Conservation (phyloP, 1,140 invertebrate species). For the Trypoxylus dichotomus region DNA sequence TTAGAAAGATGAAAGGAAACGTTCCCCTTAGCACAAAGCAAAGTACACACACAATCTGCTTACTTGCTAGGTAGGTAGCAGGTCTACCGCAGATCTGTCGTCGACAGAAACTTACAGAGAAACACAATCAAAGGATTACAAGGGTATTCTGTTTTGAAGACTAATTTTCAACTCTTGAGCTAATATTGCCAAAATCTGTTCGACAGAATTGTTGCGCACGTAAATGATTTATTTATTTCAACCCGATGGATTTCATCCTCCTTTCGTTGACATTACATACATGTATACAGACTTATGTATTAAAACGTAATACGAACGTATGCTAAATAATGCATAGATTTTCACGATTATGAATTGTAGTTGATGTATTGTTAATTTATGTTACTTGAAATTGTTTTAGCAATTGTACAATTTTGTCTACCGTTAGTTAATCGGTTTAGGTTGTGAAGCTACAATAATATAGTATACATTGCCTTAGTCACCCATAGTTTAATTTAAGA, state of each 20-base stretch:
- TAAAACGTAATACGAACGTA: neutral
- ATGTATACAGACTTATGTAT: neutral
- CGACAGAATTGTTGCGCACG: neutral
- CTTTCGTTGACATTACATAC: neutral
- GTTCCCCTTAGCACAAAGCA: slow-evolving; percentile 12
- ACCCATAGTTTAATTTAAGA: no score
- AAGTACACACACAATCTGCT: slow-evolving; percentile 32
- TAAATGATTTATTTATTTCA: slow-evolving; percentile 16
- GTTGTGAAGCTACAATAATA: no score
- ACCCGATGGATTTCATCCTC: neutral
- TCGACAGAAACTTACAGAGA: slow-evolving; percentile 36
- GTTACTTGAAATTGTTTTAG: no score
- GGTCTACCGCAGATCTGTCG: slow-evolving; percentile 37
- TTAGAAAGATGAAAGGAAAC: slow-evolving; percentile 35
- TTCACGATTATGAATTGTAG: neutral
- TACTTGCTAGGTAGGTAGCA: slow-evolving; percentile 34
- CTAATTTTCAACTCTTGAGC: slow-evolving; percentile 31
- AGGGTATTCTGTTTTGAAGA: slow-evolving; percentile 34
- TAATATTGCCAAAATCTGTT: slow-evolving; percentile 27
- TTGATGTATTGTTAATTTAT: neutral
- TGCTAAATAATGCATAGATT: neutral
- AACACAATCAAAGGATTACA: slow-evolving; percentile 38
- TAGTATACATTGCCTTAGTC: no score
- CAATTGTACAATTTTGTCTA: no score
- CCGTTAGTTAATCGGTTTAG: no score